Evolutionary conservation across 2,797 vertebrate species (phyloP).

Genomic region (Tiaroga cobitis): DNA sequence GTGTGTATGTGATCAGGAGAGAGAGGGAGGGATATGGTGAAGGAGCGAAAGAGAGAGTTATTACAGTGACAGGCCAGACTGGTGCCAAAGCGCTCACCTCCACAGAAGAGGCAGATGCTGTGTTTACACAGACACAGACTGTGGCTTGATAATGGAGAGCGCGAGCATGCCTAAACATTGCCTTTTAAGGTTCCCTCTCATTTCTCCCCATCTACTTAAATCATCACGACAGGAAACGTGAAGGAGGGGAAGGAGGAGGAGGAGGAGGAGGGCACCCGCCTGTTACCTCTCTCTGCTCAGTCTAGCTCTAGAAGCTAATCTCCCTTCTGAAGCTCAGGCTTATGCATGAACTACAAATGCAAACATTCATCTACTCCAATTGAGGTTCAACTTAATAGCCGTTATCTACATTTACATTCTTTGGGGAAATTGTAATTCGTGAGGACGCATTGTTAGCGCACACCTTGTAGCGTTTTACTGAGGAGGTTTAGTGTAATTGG

Average conservation of each 20-base stretch:
- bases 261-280: constrained; percentile 24
- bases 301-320: constrained; percentile 28
- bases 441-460: not conserved
- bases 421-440: not conserved
- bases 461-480: constrained; percentile 14
- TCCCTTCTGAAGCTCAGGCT: constrained; percentile 30
- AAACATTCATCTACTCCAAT: not conserved
- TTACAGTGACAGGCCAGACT: constrained; percentile 22
- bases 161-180: constrained; percentile 77
- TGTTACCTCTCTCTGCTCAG: constrained; percentile 36
- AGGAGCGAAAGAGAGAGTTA: not conserved
- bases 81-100: constrained; percentile 54
- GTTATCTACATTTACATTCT: not conserved
- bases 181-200: constrained; percentile 81
- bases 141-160: constrained; percentile 73
- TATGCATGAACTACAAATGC: not conserved
- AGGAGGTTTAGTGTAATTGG: constrained; percentile 10
- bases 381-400: not conserved
- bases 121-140: constrained; percentile 69
- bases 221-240: constrained; percentile 72
- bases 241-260: constrained; percentile 45
- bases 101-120: constrained; percentile 49
- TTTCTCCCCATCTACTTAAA: constrained; percentile 72
- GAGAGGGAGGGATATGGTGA: not conserved
- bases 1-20: not conserved